Conservation (phyloP, 2,888 invertebrate genomes). For the Lycaena phlaeas region DNA sequence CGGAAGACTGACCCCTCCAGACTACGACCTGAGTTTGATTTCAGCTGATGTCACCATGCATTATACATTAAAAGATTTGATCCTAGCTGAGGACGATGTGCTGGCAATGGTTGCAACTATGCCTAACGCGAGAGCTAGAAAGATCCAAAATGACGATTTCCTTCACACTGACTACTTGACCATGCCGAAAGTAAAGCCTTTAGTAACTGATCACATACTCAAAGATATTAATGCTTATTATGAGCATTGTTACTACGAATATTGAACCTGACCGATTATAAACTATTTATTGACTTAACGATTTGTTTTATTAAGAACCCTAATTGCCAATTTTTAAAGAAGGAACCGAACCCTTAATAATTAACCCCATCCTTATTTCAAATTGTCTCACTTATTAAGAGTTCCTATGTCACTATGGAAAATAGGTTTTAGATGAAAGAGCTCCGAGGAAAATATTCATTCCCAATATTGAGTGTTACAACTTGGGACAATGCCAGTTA, state of each 20-base stretch:
- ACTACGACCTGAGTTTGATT: slow-evolving; percentile 21
- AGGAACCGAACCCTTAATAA: too few species aligned
- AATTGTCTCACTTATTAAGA: too few species aligned
- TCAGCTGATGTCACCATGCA: slow-evolving; percentile 21
- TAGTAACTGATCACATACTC: slow-evolving; percentile 22
- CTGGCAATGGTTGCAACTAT: slow-evolving; percentile 21
- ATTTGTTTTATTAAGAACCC: too few species aligned
- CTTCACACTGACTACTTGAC: slow-evolving; percentile 22
- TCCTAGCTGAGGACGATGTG: slow-evolving; percentile 22
- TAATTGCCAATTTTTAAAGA: too few species aligned
- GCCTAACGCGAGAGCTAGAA: slow-evolving; percentile 18
- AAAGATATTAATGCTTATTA: slow-evolving; percentile 14
- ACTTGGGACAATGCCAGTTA: too few species aligned
- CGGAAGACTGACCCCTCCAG: slow-evolving; percentile 16
- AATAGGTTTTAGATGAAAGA: too few species aligned
- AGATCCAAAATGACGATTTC: slow-evolving; percentile 20
- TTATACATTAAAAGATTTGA: slow-evolving; percentile 21
- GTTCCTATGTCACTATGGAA: too few species aligned
- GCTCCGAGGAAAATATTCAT: too few species aligned
- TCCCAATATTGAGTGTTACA: too few species aligned
- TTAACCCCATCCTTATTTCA: too few species aligned
- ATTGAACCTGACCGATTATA: slow-evolving; percentile 1
- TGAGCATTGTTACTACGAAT: not conserved
- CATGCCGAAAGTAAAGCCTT: slow-evolving; percentile 16
- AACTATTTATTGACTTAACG: not conserved